phyloP scores from a whole-genome alignment of 2,797 vertebrate species.

The Leucoraja ocellata region DNA sequence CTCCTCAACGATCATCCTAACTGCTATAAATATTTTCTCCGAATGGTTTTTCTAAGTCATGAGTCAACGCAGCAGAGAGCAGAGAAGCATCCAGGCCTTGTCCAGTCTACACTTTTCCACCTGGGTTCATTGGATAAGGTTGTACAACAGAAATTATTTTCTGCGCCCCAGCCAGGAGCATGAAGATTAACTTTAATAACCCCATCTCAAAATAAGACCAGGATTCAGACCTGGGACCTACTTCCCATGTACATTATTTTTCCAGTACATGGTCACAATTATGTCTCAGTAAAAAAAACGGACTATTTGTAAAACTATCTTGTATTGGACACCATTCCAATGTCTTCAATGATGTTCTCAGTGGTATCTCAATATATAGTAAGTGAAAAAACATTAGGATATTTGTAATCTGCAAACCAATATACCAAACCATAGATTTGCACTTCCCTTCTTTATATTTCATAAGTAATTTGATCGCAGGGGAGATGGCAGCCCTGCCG shows the following conservation, averaged over 20 bases:
- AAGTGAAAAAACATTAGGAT: neutral
- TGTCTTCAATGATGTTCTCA: neutral
- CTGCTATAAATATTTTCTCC: too few species aligned
- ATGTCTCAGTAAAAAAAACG: neutral
- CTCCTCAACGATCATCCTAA: too few species aligned
- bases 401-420: neutral
- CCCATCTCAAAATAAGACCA: neutral
- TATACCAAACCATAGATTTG: neutral
- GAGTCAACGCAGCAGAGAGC: too few species aligned
- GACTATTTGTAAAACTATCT: neutral
- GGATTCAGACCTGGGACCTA: too few species aligned
- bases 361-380: neutral
- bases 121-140: neutral
- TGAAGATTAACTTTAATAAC: too few species aligned
- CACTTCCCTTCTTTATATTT: neutral
- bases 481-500: too few species aligned
- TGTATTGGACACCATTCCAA: neutral
- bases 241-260: neutral
- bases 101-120: too few species aligned
- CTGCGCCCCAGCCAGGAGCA: neutral
- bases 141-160: neutral
- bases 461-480: neutral
- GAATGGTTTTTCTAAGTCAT: too few species aligned
- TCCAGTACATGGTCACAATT: neutral
- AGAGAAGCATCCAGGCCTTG: too few species aligned